Evolutionary conservation across 2,888 invertebrate genomes (phyloP).

Genomic region (Cordilura impudica): DNA sequence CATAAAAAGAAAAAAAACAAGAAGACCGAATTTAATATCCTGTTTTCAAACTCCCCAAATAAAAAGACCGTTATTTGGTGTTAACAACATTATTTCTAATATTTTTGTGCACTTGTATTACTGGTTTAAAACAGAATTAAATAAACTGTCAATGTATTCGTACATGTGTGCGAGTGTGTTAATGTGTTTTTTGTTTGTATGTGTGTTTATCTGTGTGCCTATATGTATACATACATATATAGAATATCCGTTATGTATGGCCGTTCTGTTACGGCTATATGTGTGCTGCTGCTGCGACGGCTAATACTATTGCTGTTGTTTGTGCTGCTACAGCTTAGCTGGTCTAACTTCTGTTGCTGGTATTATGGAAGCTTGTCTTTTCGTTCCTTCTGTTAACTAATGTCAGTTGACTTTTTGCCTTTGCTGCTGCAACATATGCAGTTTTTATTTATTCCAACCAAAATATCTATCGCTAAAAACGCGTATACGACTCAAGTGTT

Average conservation of each 20-base stretch:
- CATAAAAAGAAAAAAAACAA: too few species aligned
- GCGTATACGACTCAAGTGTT: background rate
- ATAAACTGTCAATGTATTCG: slow-evolving; percentile 34
- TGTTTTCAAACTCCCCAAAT: slow-evolving; percentile 4
- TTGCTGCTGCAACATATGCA: slow-evolving; percentile 60
- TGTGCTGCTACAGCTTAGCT: slow-evolving; percentile 21
- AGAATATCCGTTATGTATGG: slow-evolving; percentile 49
- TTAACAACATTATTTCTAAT: slow-evolving; percentile 52
- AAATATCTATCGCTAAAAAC: too few species aligned
- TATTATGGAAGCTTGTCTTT: slow-evolving; percentile 50
- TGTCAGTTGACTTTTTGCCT: slow-evolving; percentile 62
- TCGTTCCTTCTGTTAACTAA: slow-evolving; percentile 57
- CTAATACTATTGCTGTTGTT: slow-evolving; percentile 18
- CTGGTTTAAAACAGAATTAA: slow-evolving; percentile 49
- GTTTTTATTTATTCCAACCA: slow-evolving; percentile 31
- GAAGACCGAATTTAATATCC: slow-evolving; percentile 41
- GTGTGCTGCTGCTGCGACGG: slow-evolving; percentile 23
- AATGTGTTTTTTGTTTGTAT: background rate
- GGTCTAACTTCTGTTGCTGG: slow-evolving; percentile 53
- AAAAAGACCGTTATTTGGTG: slow-evolving; percentile 43
- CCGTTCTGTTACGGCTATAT: slow-evolving; percentile 5
- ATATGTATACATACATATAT: background rate
- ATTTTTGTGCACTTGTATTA: slow-evolving; percentile 57
- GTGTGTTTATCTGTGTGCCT: background rate
- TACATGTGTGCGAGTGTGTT: slow-evolving; percentile 8